A percentile compares a stretch with the other conserved stretches of the same genome.
Conservation (phyloP, 1,140 invertebrate species). For the Drosophila pseudoobscura region DNA sequence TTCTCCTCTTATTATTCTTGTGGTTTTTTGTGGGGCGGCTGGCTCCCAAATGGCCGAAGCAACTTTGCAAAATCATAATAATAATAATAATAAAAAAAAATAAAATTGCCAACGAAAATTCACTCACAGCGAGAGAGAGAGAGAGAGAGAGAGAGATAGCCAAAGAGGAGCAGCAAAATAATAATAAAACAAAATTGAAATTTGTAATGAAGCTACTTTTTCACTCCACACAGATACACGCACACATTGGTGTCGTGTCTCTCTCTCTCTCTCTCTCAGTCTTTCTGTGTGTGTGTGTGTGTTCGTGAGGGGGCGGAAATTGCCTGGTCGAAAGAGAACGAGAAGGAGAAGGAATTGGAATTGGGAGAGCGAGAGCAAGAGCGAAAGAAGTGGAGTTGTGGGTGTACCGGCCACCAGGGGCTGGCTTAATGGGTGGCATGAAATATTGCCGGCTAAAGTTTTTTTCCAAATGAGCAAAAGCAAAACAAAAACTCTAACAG, state of each 20-base stretch:
- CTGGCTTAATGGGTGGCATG: constrained; percentile 74
- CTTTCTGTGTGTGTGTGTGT: constrained; percentile 29
- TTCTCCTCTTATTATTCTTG: too few relatives aligned
- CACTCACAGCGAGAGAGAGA: constrained; percentile 13
- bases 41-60: constrained; percentile 41
- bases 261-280: too few relatives aligned
- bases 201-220: constrained; percentile 81
- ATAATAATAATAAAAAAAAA: constrained; percentile 73
- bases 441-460: constrained; percentile 80
- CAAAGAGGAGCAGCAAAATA: constrained; percentile 31
- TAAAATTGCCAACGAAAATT: constrained; percentile 56
- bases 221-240: constrained; percentile 37
- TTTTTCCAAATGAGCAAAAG: constrained; percentile 67
- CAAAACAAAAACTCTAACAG: constrained; percentile 55
- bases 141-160: neutral
- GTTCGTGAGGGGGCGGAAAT: constrained; percentile 68
- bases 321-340: constrained; percentile 20
- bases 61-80: constrained; percentile 67
- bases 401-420: constrained; percentile 3
- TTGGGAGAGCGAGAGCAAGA: neutral
- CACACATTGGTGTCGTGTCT: constrained; percentile 7
- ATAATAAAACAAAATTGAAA: constrained; percentile 81
- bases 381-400: constrained; percentile 2
- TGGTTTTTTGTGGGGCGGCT: neutral
- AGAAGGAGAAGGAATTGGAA: neutral